Evolutionary conservation across 1,140 invertebrate species (phyloP).

Genomic region (Phortica variegata): DNA sequence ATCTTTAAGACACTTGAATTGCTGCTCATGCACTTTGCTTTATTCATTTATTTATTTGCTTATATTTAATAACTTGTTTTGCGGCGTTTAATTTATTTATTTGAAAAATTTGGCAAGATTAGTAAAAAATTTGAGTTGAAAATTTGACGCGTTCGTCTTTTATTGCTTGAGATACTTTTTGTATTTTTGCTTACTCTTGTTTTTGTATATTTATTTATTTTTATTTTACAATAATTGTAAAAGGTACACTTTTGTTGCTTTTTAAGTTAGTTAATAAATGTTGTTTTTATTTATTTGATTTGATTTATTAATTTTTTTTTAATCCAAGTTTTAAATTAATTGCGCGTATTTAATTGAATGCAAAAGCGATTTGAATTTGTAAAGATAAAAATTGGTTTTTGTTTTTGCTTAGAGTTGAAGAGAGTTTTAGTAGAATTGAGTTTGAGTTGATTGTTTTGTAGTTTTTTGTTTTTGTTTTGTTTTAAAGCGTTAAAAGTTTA

Average conservation of each 20-base stretch:
- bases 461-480: conserved; percentile 9
- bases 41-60: conserved; percentile 8
- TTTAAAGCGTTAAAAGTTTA: too few relatives aligned
- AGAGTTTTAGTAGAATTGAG: too few relatives aligned
- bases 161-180: conserved; percentile 9
- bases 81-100: background rate
- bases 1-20: conserved; percentile 46
- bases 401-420: too few relatives aligned
- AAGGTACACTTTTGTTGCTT: conserved; percentile 13
- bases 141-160: conserved; percentile 19
- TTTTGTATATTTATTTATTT: conserved; percentile 12
- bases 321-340: too few relatives aligned
- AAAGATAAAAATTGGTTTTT: too few relatives aligned
- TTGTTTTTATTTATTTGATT: background rate
- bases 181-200: conserved; percentile 1
- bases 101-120: conserved; percentile 42
- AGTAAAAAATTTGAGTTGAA: conserved; percentile 23
- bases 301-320: background rate
- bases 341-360: too few relatives aligned
- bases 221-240: conserved; percentile 2
- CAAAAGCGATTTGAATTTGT: too few relatives aligned
- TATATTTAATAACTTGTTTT: too few relatives aligned
- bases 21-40: conserved; percentile 36
- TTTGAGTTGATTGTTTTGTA: conserved; percentile 1
- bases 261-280: background rate